Base-by-base conservation (phyloP, 2,797 vertebrate species). In the Clarias laeviceps region DNA sequence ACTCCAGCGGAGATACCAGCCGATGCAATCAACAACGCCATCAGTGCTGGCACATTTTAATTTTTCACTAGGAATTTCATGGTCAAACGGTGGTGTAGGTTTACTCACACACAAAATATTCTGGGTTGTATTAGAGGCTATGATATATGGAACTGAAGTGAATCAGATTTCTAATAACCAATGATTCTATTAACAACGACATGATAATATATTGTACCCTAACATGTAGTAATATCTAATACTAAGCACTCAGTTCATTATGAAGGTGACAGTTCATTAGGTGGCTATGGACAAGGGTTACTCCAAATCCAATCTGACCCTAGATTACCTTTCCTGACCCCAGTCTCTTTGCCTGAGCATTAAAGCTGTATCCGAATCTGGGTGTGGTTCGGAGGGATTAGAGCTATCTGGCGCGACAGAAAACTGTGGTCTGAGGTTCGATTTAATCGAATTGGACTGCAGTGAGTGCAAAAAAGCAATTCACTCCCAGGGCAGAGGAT, bases 11-110 rank as follows among this genome's bases (percentile, higher is more conserved):
- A 61, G 29, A 57, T 4, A 59, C 6, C 82, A 65, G 57, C 82
- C 29, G 17, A 82, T 37, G 65, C 65, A 69, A 69, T 84, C 72
- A 84, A 56, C 82, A 74, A 59, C 54, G 20, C n/a, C n/a, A 73
- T 50, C 56, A n/a, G 69, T 34, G 2, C 69, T 20, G n/a, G 17
- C 12, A 9, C 56, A 73, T 83, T 72, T 83, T 83, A 56, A 72
- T 72, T 22, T 73, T 40, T 83, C 17, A 82, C 65, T 40, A 3
- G 9, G 56, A 62, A 62, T 79, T 17, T 61, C 32, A 62, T 79
- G 76, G 76, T 62, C 34, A 62, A 40, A 37, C 9, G 22, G 5
- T 79, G 57, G 12, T 14, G 5, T 15, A 79, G 24, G 32, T 22
- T 78, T 32, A 15, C 56, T 61, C 29, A 17, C 24, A 24, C 76